phyloP scores from a whole-genome alignment of 2,797 vertebrate species.

The Sylvilagus floridanus region DNA sequence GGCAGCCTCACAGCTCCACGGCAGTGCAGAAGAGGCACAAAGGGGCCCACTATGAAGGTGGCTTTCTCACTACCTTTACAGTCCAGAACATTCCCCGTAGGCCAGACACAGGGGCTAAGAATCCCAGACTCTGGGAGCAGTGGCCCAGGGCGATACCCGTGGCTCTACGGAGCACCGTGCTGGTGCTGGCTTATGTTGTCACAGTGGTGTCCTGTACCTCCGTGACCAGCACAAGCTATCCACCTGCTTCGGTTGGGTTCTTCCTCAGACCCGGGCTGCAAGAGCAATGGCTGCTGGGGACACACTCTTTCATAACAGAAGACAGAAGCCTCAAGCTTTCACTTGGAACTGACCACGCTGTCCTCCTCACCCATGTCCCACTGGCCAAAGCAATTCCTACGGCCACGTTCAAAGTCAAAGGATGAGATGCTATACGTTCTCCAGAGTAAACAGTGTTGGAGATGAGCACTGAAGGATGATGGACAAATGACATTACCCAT shows the following conservation, averaged over 20 bases:
- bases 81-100: neutral
- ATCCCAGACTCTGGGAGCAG: neutral
- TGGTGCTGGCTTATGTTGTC: neutral
- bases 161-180: neutral
- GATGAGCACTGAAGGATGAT: constrained; percentile 19
- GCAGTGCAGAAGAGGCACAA: neutral
- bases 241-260: neutral
- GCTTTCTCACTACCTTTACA: neutral
- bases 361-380: constrained; percentile 39
- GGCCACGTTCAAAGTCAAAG: constrained; percentile 48
- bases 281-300: neutral
- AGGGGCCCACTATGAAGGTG: neutral
- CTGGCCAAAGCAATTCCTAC: neutral
- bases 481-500: constrained; percentile 30
- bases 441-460: constrained; percentile 6
- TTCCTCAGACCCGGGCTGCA: constrained; percentile 9
- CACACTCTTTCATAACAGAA: constrained; percentile 37
- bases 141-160: neutral
- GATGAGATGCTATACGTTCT: constrained; percentile 9
- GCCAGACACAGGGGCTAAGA: neutral
- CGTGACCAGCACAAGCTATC: neutral
- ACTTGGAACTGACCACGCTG: neutral
- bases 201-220: neutral
- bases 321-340: constrained; percentile 58
- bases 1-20: neutral